A percentile compares a stretch with the other conserved stretches of the same genome.
Evolutionary conservation across 2,888 invertebrate genomes (phyloP).

Genomic region (Drosophila fulvimacula): DNA sequence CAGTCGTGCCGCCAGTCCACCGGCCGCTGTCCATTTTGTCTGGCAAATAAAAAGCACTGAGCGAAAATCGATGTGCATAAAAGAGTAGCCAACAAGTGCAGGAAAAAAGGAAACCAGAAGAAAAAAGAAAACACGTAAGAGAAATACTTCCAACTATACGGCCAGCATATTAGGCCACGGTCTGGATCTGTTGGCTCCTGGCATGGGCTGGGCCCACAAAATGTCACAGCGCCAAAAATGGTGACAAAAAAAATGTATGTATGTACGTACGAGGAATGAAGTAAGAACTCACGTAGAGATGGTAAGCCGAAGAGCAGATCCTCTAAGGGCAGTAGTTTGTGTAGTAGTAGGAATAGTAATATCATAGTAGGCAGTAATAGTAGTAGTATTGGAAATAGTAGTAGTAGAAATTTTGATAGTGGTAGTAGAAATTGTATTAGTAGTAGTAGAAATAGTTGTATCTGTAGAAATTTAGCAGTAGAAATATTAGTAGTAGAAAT

Average conservation of each 20-base stretch:
- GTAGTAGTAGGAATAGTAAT: too few relatives aligned
- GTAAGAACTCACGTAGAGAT: neutral
- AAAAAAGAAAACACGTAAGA: neutral
- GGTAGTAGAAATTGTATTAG: too few relatives aligned
- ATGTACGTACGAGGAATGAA: slow-evolving; percentile 8
- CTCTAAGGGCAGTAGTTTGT: neutral
- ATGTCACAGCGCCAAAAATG: slow-evolving; percentile 58
- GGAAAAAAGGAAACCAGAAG: slow-evolving; percentile 15
- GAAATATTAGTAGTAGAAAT: too few relatives aligned
- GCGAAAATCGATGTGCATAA: slow-evolving; percentile 80
- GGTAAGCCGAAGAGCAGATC: neutral
- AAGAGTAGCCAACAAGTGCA: slow-evolving; percentile 78
- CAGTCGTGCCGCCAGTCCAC: slow-evolving; percentile 15
- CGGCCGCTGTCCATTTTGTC: slow-evolving; percentile 41
- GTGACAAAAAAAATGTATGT: slow-evolving; percentile 29
- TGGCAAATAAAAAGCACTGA: slow-evolving; percentile 80
- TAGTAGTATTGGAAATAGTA: too few relatives aligned
- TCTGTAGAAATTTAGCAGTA: too few relatives aligned
- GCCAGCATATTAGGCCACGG: slow-evolving; percentile 51
- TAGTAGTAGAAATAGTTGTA: too few relatives aligned
- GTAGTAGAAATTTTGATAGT: too few relatives aligned
- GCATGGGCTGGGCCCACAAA: slow-evolving; percentile 28
- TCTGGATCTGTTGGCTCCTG: slow-evolving; percentile 23
- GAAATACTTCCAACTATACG: slow-evolving; percentile 27
- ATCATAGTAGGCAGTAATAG: too few relatives aligned